These are phyloP conservation scores for Crioceris asparagi DNA, from an alignment of 2,888 invertebrate genomes.

Conservation along the genomic window DNA sequence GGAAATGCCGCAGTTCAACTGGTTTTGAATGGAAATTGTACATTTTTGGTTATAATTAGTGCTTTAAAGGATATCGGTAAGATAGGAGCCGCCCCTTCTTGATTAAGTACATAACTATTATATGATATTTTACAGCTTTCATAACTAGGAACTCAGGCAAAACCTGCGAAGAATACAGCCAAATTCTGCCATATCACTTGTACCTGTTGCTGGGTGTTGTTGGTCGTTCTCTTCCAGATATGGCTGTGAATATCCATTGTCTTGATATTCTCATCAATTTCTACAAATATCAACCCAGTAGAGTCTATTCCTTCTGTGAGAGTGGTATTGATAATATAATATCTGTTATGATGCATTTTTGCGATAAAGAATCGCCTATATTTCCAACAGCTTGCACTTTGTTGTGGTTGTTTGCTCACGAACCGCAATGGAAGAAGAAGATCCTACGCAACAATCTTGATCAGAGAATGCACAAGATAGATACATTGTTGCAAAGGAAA, in stretches of 20 bases:
- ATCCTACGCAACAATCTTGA: slow-evolving; percentile 27
- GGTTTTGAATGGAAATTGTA: slow-evolving; percentile 26
- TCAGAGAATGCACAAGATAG: slow-evolving; percentile 27
- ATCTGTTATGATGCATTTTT: slow-evolving; percentile 55
- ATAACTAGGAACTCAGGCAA: slow-evolving; percentile 34
- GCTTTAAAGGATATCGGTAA: slow-evolving; percentile 38
- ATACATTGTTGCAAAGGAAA: slow-evolving; percentile 26
- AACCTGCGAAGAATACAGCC: slow-evolving; percentile 30
- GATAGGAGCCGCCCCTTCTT: slow-evolving; percentile 5
- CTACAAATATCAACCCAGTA: slow-evolving; percentile 50
- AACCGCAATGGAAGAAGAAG: slow-evolving; percentile 39
- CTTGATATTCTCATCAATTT: slow-evolving; percentile 55
- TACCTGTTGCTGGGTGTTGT: slow-evolving; percentile 34
- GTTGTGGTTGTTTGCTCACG: slow-evolving; percentile 54
- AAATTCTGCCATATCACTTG: slow-evolving; percentile 32
- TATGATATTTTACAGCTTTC: slow-evolving; percentile 33
- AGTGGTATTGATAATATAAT: slow-evolving; percentile 49
- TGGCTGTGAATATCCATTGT: slow-evolving; percentile 44
- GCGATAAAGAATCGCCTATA: slow-evolving; percentile 52
- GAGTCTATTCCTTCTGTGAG: slow-evolving; percentile 49
- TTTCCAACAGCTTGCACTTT: slow-evolving; percentile 56
- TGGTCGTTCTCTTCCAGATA: slow-evolving; percentile 51
- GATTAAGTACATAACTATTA: not conserved
- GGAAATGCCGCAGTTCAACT: slow-evolving; percentile 29
- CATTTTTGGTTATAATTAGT: slow-evolving; percentile 33